These are phyloP conservation scores for Tokudaia tokunoshimensis DNA, from an alignment of 2,797 vertebrate species.

Conservation along the genomic window DNA sequence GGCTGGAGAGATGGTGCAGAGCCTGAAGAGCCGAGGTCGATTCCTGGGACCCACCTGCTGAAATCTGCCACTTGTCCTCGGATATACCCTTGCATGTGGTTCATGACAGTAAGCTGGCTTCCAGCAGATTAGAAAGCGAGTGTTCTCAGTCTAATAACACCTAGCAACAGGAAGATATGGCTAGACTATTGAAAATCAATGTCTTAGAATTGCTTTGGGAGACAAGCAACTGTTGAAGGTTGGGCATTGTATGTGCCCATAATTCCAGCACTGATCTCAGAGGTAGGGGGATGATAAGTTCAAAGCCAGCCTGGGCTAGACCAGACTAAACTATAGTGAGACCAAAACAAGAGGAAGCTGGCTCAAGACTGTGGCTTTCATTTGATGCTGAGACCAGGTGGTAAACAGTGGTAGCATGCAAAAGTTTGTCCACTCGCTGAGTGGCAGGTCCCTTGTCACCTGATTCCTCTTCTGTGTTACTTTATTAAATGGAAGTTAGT, in stretches of 20 bases:
- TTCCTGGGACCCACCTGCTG: not conserved
- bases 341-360: not conserved
- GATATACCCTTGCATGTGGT: not conserved
- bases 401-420: not conserved
- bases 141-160: not conserved
- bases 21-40: not conserved
- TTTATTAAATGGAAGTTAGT: not conserved
- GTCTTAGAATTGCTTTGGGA: constrained; percentile 9
- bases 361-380: not conserved
- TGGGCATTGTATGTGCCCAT: not conserved
- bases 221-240: not conserved
- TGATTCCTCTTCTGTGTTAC: not conserved
- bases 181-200: not conserved
- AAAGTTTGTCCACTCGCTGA: not conserved
- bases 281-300: not conserved
- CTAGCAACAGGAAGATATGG: not conserved
- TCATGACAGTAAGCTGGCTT: not conserved
- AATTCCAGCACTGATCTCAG: not conserved
- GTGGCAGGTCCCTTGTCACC: not conserved
- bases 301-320: not conserved
- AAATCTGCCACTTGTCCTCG: not conserved
- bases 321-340: not conserved
- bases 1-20: not conserved
- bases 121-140: not conserved
- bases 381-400: not conserved